Evolutionary conservation across 1,140 invertebrate genomes (phyloP), one percentile per base, ranked within the genome.

Genomic region (Andricus grossulariae): DNA sequence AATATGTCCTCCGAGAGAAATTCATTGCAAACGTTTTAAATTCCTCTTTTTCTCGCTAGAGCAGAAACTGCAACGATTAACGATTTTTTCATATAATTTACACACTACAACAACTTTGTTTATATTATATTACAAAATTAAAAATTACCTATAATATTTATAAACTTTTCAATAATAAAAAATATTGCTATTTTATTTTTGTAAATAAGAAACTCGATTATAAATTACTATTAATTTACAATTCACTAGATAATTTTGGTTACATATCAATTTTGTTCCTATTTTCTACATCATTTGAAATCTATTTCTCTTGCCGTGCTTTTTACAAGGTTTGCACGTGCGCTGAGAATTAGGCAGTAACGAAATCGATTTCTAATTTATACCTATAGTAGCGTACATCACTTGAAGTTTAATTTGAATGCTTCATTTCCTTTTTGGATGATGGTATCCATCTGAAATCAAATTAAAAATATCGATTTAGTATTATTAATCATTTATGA

Each of bases 41-140:
- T 32, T 25, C 19, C 19, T 3, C 12, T 12, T 13, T 57, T 57
- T 13, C 19, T 21, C 19, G 25, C 55, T 25, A 57, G 11, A 57
- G 25, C 55, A 32, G 25, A 32, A 32, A 32, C 25, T 32, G 25
- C 25, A 57, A 21, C 6, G 5, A 66, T 11, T 66, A 11, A 7
- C 25, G 57, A 66, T 16, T 32, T 32, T 66, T 66, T 66, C 6
- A 15, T 25, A 32, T 15, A 15, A 66, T 15, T 32, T 32, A 32
- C 25, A 32, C 16, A 32, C 32, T 66, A 66, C 57, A 66, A 13
- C 12, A 32, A 32, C 15, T 6, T 32, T 12, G 0, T 15, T 32
- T 15, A 66, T 32, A 66, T 66, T 66, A 66, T 66, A 32, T 66
- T 66, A 66, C 57, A 66, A 66, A 66, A 66, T 66, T 66, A 39